Percentiles rank a stretch among this genome's conserved stretches.
phyloP scores from a whole-genome alignment of 2,113 vertebrate genomes.

The Nyctibius bracteatus region DNA sequence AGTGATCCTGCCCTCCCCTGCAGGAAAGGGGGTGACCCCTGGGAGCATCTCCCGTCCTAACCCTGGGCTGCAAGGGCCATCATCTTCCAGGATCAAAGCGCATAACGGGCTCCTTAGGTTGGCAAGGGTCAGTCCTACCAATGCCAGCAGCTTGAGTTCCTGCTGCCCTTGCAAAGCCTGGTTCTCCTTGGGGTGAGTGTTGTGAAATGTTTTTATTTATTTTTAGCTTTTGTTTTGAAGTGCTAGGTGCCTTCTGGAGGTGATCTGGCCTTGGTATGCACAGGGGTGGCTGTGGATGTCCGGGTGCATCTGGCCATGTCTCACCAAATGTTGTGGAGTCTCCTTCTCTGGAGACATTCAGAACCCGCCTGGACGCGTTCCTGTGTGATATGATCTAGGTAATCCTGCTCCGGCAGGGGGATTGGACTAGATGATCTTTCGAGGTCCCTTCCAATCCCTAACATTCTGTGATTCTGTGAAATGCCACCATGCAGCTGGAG shows the following conservation, averaged over 20 bases:
- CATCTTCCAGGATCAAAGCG: neutral
- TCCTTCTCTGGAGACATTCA: too few species aligned
- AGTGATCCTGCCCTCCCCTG: neutral
- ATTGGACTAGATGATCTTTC: too few species aligned
- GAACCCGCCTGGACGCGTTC: too few species aligned
- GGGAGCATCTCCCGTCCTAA: neutral
- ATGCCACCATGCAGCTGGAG: neutral
- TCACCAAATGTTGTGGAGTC: too few species aligned
- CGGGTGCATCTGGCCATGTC: fast-evolving
- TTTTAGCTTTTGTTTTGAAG: constrained; percentile 14
- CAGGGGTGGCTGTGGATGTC: neutral
- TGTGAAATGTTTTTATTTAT: neutral
- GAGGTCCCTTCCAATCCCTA: too few species aligned
- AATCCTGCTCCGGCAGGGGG: too few species aligned
- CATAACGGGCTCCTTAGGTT: fast-evolving
- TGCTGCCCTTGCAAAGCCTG: neutral
- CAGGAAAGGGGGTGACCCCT: neutral
- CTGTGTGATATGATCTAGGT: too few species aligned
- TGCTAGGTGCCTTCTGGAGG: neutral
- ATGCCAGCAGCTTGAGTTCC: neutral
- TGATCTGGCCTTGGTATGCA: neutral
- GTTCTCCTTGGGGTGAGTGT: neutral
- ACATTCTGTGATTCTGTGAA: too few species aligned
- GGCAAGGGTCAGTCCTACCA: neutral
- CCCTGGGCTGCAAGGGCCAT: neutral